Evolutionary conservation across 2,113 vertebrate genomes (phyloP).

Genomic region (Sapayoa aenigma): DNA sequence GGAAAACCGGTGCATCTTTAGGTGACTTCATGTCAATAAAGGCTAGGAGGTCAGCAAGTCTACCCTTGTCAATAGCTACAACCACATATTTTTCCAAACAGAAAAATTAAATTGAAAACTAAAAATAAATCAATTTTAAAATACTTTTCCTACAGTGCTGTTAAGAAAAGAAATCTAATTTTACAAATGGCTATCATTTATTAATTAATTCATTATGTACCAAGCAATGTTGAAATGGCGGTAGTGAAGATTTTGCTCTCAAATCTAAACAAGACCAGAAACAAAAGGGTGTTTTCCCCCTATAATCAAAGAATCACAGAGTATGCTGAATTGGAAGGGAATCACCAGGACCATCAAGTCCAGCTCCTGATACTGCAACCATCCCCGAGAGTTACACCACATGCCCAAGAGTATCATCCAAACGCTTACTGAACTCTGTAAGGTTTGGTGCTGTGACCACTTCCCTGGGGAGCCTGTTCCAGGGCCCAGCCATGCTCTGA

Average conservation of each 20-base stretch:
- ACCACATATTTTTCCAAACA: not conserved
- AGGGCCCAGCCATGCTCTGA: no score
- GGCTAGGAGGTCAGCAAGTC: not conserved
- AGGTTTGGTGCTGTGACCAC: no score
- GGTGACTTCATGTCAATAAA: not conserved
- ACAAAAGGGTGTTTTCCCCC: not conserved
- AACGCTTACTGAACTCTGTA: no score
- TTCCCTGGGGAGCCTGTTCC: no score
- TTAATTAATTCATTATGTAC: not conserved
- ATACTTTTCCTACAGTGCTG: not conserved
- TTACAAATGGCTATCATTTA: not conserved
- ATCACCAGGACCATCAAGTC: no score
- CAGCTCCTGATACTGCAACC: no score
- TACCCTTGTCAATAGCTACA: not conserved
- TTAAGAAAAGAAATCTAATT: not conserved
- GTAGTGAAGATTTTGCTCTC: not conserved
- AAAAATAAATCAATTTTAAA: not conserved
- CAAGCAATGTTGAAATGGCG: not conserved
- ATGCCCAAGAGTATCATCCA: no score
- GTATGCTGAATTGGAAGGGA: no score
- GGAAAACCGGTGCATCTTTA: not conserved
- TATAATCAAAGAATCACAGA: not conserved
- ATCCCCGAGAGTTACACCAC: no score
- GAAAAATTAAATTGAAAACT: not conserved
- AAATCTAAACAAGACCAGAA: not conserved